Base-by-base conservation (phyloP, 2,888 invertebrate species). In the Cryptops parisi region DNA sequence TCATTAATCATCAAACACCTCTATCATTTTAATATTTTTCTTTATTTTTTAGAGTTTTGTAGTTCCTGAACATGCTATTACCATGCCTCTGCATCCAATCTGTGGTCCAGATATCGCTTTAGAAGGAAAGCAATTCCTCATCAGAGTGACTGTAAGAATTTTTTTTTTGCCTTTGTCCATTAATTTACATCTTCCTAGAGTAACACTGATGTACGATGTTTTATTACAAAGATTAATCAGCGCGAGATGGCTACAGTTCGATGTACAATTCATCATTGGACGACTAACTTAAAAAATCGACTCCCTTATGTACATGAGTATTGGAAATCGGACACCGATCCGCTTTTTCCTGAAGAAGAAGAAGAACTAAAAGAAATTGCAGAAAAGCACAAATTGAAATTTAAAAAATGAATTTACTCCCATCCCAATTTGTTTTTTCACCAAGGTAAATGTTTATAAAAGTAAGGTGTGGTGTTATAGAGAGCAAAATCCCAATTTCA, bases 201-300 rank as follows among this genome's bases (percentile, higher is more conserved):
- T n/a, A n/a, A n/a, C n/a, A n/a, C n/a, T n/a, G n/a, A n/a, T n/a
- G n/a, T n/a, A n/a, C n/a, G n/a, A n/a, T n/a, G n/a, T 33, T 33
- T 33, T 9, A 33, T 33, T 33, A 33, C 6, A 33, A 66, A 82
- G 81, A 76, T 86, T 54, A 85, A 85, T 63, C 78, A 81, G 48
- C 71, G 67, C 45, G 88, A 88, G 67, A 76, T 76, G 47, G 63
- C 80, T 0, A 76, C 78, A 57, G 80, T 90, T 0, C 75, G 82
- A 57, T 88, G 87, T 65, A 73, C 79, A 58, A 74, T 90, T 52
- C 80, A 82, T 65, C 90, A 90, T 64, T 83, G 81, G 81, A 78
- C 80, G 54, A 78, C 78, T 3, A 76, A 80, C 59, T 65, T 72
- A 2, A 67, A 74, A 39, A 78, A 83, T 2, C 72, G 78, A 54